These are phyloP conservation scores for Terrapene triunguis DNA, from an alignment of 2,113 vertebrate genomes.

Conservation along the genomic window DNA sequence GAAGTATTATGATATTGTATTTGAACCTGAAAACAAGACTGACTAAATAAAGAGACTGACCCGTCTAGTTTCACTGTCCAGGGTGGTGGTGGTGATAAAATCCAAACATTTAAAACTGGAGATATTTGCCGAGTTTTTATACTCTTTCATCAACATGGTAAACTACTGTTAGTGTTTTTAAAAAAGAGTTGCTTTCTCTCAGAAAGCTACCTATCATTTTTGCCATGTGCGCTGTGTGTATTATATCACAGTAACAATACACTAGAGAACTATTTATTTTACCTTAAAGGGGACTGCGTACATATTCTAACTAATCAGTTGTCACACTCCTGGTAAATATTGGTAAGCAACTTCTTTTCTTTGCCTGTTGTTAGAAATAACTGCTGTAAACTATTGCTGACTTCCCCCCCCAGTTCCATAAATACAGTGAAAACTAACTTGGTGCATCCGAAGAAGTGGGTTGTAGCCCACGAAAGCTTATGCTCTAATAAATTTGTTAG, in stretches of 20 bases:
- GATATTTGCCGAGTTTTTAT: background rate
- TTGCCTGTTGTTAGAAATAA: background rate
- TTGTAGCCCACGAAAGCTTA: too few species aligned
- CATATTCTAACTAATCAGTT: background rate
- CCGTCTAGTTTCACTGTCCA: background rate
- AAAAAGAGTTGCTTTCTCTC: background rate
- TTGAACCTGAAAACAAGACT: background rate
- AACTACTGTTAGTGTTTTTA: background rate
- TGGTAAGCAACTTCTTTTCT: conserved; percentile 23
- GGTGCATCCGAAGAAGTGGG: too few species aligned
- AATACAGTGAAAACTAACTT: fast-evolving
- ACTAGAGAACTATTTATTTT: background rate
- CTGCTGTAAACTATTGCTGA: background rate
- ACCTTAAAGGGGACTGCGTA: background rate
- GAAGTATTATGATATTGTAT: background rate
- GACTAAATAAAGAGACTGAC: background rate
- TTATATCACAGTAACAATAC: fast-evolving
- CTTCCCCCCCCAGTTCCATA: background rate
- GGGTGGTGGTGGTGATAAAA: fast-evolving
- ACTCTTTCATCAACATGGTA: background rate
- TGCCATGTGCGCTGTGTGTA: background rate
- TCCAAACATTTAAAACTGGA: fast-evolving
- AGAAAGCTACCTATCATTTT: background rate
- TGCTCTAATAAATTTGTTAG: too few species aligned
- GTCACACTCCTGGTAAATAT: background rate